Evolutionary conservation across 1,140 invertebrate genomes (phyloP).

Genomic region (Lineus longissimus): DNA sequence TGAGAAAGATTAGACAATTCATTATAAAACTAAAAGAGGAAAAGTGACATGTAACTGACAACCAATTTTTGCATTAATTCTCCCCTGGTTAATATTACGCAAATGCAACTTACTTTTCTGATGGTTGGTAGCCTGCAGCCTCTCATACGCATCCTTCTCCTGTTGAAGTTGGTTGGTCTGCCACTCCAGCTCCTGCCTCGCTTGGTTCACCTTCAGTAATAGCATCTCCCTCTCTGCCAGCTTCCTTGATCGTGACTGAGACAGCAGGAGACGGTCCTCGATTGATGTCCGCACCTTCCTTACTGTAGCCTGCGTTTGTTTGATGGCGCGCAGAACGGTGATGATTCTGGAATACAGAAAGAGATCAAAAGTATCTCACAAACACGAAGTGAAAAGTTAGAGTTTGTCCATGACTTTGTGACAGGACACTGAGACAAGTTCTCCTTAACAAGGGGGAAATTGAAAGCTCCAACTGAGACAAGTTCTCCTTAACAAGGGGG

Average conservation of each 20-base stretch:
- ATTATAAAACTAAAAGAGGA: too few relatives aligned
- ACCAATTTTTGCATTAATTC: too few relatives aligned
- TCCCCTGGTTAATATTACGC: too few relatives aligned
- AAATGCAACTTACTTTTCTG: slow-evolving; percentile 18
- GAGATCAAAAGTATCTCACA: slow-evolving; percentile 29
- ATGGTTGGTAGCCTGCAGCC: slow-evolving; percentile 7
- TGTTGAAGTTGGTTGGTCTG: slow-evolving; percentile 50
- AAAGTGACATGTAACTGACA: too few relatives aligned
- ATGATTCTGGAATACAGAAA: slow-evolving; percentile 55
- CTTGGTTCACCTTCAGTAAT: slow-evolving; percentile 36
- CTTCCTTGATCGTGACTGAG: slow-evolving; percentile 35
- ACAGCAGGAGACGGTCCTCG: slow-evolving; percentile 45
- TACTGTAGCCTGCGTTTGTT: slow-evolving; percentile 59
- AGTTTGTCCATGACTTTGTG: slow-evolving; percentile 4
- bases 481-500: too few relatives aligned
- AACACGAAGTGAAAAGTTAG: slow-evolving; percentile 32
- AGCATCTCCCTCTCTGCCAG: slow-evolving; percentile 38
- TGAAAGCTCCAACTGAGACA: too few relatives aligned
- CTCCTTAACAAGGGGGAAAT: too few relatives aligned
- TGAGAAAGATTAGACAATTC: slow-evolving; percentile 30
- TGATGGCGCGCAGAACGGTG: slow-evolving; percentile 60
- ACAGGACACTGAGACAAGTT: too few relatives aligned
- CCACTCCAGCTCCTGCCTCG: slow-evolving; percentile 47
- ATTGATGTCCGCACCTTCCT: slow-evolving; percentile 58
- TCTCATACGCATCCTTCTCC: slow-evolving; percentile 31